A percentile compares a stretch with the other conserved stretches of the same genome.
Evolutionary conservation across 2,888 invertebrate genomes (phyloP).

Genomic region (Catocala sponsa): DNA sequence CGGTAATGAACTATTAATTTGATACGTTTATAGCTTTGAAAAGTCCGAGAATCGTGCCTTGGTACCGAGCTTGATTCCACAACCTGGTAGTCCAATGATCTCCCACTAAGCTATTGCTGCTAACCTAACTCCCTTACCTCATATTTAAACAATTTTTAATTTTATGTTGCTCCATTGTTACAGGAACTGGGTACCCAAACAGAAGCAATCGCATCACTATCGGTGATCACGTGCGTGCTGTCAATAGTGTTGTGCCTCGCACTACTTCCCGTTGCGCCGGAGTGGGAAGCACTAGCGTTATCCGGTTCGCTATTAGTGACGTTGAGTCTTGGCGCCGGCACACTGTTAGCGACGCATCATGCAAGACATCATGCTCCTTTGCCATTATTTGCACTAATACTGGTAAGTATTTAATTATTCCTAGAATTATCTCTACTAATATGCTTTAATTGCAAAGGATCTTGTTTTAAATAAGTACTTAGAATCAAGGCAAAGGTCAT

Average conservation of each 20-base stretch:
- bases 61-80: too few species aligned
- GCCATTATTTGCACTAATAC: conserved; percentile 92
- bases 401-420: conserved; percentile 78
- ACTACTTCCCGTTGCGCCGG: conserved; percentile 88
- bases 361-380: conserved; percentile 89
- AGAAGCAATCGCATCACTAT: conserved; percentile 80
- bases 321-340: conserved; percentile 87
- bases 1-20: too few species aligned
- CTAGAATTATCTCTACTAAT: too few species aligned
- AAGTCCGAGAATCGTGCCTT: too few species aligned
- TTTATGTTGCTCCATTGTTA: conserved; percentile 53
- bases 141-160: too few species aligned
- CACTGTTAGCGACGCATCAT: conserved; percentile 89
- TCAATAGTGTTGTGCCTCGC: conserved; percentile 85
- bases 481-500: too few species aligned
- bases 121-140: too few species aligned
- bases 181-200: conserved; percentile 86
- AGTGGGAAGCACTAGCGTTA: conserved; percentile 89
- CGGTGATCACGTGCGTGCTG: conserved; percentile 84
- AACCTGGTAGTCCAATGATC: too few species aligned
- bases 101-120: too few species aligned
- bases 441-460: too few species aligned
- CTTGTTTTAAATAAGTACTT: too few species aligned
- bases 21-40: too few species aligned
- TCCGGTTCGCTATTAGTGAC: conserved; percentile 89